phyloP scores from a whole-genome alignment of 2,888 invertebrate species.

The Perithous albicinctus region DNA sequence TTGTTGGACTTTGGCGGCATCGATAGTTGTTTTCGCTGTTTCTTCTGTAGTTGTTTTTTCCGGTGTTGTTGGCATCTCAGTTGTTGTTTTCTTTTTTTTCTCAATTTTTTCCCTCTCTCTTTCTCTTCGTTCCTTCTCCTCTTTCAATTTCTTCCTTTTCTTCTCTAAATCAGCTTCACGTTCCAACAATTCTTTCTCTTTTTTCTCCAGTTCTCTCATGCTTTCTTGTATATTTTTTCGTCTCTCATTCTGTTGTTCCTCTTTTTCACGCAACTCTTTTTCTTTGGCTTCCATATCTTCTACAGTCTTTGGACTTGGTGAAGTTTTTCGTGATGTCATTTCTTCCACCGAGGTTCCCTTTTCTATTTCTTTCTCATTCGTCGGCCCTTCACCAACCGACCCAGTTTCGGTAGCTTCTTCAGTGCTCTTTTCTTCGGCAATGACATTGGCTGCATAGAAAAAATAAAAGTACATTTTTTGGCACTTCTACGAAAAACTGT shows the following conservation, averaged over 20 bases:
- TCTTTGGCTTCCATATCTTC: constrained; percentile 55
- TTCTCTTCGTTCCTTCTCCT: constrained; percentile 16
- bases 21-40: constrained; percentile 31
- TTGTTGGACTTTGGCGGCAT: constrained; percentile 35
- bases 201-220: constrained; percentile 20
- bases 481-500: too few relatives aligned
- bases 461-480: too few relatives aligned
- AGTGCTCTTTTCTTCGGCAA: neutral
- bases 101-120: constrained; percentile 1
- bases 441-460: too few relatives aligned
- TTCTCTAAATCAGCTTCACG: constrained; percentile 24
- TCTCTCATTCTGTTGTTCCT: constrained; percentile 25
- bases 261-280: constrained; percentile 55
- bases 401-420: neutral
- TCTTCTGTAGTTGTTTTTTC: constrained; percentile 1
- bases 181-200: constrained; percentile 38
- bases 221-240: constrained; percentile 32
- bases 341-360: neutral
- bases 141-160: constrained; percentile 1
- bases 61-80: neutral
- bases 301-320: neutral
- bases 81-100: constrained; percentile 36
- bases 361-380: constrained; percentile 13
- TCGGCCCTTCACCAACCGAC: neutral
- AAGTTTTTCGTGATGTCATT: constrained; percentile 5